Evolutionary conservation across 2,113 vertebrate genomes (phyloP).

Genomic region (Poicephalus gulielmi): DNA sequence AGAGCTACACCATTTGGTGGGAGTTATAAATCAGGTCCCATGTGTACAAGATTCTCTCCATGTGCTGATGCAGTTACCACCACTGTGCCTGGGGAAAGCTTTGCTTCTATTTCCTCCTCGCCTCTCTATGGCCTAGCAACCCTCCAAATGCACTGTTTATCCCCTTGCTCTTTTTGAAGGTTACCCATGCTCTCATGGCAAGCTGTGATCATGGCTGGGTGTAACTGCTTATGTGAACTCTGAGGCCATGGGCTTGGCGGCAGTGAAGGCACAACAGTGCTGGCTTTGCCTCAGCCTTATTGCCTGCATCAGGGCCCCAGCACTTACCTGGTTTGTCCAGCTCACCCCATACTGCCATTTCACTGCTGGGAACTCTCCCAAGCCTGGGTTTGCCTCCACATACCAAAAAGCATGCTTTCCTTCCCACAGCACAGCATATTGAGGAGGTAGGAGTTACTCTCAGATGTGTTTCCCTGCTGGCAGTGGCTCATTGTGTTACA

Average conservation of each 20-base stretch:
- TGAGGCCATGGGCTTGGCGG: neutral
- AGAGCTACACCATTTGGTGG: neutral
- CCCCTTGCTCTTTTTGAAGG: neutral
- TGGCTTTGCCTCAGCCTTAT: neutral
- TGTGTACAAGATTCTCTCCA: neutral
- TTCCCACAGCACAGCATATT: neutral
- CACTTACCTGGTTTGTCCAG: neutral
- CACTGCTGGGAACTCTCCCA: neutral
- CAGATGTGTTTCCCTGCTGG: neutral
- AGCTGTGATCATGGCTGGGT: neutral
- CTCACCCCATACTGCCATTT: neutral
- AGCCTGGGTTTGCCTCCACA: neutral
- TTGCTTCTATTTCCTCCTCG: neutral
- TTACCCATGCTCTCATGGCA: neutral
- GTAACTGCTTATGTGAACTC: neutral
- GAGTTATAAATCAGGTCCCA: neutral
- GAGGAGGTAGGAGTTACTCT: neutral
- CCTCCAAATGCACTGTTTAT: neutral
- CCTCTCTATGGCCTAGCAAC: neutral
- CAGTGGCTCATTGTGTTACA: neutral
- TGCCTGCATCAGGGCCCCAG: neutral
- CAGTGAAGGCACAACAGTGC: neutral
- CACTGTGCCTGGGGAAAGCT: accelerated
- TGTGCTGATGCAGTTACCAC: neutral
- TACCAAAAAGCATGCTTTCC: neutral